These are phyloP conservation scores for Fragum whitleyi DNA, from an alignment of 2,888 invertebrate species.

Conservation along the genomic window DNA sequence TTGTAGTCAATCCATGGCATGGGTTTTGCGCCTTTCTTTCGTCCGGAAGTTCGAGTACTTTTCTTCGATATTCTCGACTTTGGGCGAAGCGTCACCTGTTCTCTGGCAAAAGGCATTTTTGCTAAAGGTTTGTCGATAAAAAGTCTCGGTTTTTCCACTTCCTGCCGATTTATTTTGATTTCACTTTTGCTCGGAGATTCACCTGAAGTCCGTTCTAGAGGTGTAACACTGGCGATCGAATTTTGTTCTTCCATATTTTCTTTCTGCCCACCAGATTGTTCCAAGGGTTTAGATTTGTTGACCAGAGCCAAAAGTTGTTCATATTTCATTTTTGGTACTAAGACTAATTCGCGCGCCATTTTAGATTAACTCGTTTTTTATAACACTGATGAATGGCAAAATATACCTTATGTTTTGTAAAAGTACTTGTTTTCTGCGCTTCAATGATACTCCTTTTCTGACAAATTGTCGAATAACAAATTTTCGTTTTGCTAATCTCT, in stretches of 20 bases:
- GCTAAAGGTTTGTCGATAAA: constrained; percentile 31
- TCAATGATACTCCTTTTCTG: constrained; percentile 34
- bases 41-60: background rate
- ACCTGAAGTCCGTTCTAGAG: background rate
- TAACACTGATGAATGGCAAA: constrained; percentile 31
- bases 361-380: constrained; percentile 24
- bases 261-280: constrained; percentile 28
- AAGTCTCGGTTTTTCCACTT: constrained; percentile 27
- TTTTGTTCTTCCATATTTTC: constrained; percentile 5
- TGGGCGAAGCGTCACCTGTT: background rate
- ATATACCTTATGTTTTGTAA: constrained; percentile 33
- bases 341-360: constrained; percentile 50
- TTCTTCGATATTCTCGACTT: background rate
- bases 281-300: background rate
- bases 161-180: background rate
- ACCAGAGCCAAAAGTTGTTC: constrained; percentile 34
- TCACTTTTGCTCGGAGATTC: background rate
- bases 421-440: constrained; percentile 35
- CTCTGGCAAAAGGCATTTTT: constrained; percentile 29
- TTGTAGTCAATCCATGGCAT: constrained; percentile 10
- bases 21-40: background rate
- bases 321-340: constrained; percentile 49
- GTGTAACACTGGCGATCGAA: background rate
- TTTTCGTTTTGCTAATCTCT: constrained; percentile 41
- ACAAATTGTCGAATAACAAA: constrained; percentile 46